phyloP scores from a whole-genome alignment of 2,113 vertebrate genomes.

The Sigmodon hispidus region DNA sequence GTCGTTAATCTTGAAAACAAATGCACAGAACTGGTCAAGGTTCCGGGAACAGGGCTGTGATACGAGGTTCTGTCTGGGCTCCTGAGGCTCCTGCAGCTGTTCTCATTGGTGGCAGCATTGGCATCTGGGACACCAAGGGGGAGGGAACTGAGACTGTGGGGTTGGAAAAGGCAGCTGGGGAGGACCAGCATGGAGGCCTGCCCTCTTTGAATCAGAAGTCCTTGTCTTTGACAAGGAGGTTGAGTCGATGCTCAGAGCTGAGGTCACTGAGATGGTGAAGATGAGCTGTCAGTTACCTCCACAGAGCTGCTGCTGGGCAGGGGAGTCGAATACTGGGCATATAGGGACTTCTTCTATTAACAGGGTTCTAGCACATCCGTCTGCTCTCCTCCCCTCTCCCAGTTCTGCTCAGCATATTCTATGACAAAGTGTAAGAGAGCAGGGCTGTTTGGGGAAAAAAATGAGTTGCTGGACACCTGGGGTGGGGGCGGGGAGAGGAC shows the following conservation, averaged over 20 bases:
- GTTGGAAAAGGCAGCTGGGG: background rate
- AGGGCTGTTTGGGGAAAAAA: background rate
- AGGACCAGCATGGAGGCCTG: background rate
- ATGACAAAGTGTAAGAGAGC: background rate
- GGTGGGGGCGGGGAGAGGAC: fast-evolving
- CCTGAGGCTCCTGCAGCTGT: background rate
- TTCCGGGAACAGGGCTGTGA: background rate
- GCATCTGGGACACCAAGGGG: background rate
- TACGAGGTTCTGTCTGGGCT: fast-evolving
- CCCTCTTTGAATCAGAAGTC: background rate
- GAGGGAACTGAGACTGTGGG: background rate
- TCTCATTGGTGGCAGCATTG: background rate
- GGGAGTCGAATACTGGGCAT: background rate
- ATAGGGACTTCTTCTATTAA: background rate
- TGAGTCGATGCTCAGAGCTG: background rate
- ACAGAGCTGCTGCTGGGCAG: too few relatives aligned
- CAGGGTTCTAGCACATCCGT: too few relatives aligned
- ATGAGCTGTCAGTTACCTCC: too few relatives aligned
- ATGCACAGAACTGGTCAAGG: background rate
- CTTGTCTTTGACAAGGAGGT: background rate
- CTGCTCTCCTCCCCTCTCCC: background rate
- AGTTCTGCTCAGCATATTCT: too few relatives aligned
- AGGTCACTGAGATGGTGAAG: too few relatives aligned
- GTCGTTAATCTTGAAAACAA: constrained; percentile 52
- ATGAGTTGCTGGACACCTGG: background rate